Conservation (phyloP, 53 echinoderm and acorn worm species). For the Paelopatides confundens region DNA sequence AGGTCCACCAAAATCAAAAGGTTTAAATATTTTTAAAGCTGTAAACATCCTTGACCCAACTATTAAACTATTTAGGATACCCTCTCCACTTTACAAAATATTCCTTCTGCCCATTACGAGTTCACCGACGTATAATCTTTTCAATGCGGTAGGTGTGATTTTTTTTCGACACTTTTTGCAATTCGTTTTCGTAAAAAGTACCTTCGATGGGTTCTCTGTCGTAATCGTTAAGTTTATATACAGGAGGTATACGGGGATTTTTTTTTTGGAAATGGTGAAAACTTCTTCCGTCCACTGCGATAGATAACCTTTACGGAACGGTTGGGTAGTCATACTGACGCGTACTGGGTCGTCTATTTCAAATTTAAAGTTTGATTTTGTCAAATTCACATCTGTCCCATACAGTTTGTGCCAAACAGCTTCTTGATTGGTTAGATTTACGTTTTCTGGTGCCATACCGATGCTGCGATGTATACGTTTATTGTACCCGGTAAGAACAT, state of each 20-base stretch:
- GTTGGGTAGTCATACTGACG: constrained; percentile 56
- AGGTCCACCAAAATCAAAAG: neutral
- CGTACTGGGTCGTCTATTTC: constrained; percentile 65
- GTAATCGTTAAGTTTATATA: constrained; percentile 60
- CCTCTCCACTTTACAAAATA: constrained; percentile 59
- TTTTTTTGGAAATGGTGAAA: constrained; percentile 49
- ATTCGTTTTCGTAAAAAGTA: constrained; percentile 66
- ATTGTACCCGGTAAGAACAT: constrained; percentile 62
- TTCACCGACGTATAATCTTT: neutral
- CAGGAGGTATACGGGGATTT: constrained; percentile 16
- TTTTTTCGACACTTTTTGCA: constrained; percentile 52
- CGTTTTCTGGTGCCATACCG: constrained; percentile 44
- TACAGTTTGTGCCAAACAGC: constrained; percentile 48
- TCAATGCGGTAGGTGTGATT: constrained; percentile 56
- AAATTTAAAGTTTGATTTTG: constrained; percentile 18
- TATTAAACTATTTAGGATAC: constrained; percentile 54
- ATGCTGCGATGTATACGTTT: constrained; percentile 55
- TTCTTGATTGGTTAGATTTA: constrained; percentile 39
- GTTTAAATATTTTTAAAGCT: constrained; percentile 1
- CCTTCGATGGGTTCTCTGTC: constrained; percentile 51
- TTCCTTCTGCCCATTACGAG: constrained; percentile 18
- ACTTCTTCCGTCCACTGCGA: constrained; percentile 78
- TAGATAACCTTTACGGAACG: constrained; percentile 75
- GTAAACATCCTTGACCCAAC: constrained; percentile 45
- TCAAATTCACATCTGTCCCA: neutral